A percentile compares a stretch with the other conserved stretches of the same genome.
Evolutionary conservation across 2,797 vertebrate genomes (phyloP).

Genomic region (Cetoscarus ocellatus): DNA sequence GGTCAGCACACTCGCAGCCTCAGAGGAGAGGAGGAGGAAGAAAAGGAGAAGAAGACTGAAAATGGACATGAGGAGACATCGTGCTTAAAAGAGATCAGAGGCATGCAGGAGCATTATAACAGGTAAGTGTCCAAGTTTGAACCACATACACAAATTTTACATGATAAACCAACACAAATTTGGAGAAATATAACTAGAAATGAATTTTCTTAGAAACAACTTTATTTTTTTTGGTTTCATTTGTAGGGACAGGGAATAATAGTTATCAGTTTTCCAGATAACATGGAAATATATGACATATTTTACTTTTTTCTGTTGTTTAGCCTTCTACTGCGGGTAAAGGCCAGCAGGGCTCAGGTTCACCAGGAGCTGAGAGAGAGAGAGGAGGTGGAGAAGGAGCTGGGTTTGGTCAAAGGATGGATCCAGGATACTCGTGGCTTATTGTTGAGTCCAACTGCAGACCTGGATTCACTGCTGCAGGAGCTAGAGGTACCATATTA

Average conservation of each 20-base stretch:
- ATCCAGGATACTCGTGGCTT: conserved; percentile 94
- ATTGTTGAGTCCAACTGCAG: conserved; percentile 90
- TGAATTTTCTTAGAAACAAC: background rate
- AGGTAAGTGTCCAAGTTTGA: conserved; percentile 74
- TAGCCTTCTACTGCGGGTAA: conserved; percentile 91
- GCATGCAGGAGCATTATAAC: conserved; percentile 91
- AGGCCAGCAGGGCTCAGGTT: conserved; percentile 84
- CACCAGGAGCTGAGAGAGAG: conserved; percentile 94
- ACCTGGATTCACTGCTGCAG: conserved; percentile 90
- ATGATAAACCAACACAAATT: too few relatives aligned
- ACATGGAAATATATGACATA: background rate
- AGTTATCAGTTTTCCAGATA: background rate
- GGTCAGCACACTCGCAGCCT: conserved; percentile 85
- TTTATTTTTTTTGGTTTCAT: background rate
- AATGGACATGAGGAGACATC: conserved; percentile 79
- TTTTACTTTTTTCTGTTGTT: conserved; percentile 12
- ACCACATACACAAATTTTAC: background rate
- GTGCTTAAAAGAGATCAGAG: conserved; percentile 87
- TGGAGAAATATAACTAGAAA: too few relatives aligned
- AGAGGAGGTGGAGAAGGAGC: conserved; percentile 91
- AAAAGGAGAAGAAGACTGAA: conserved; percentile 81
- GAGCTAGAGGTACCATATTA: conserved; percentile 88
- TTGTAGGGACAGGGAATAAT: too few relatives aligned
- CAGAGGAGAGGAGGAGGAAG: conserved; percentile 84
- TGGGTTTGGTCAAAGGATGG: conserved; percentile 93